Percentiles rank a stretch among this genome's conserved stretches.
Conservation (phyloP, 2,113 vertebrate species). For the Numenius arquata region DNA sequence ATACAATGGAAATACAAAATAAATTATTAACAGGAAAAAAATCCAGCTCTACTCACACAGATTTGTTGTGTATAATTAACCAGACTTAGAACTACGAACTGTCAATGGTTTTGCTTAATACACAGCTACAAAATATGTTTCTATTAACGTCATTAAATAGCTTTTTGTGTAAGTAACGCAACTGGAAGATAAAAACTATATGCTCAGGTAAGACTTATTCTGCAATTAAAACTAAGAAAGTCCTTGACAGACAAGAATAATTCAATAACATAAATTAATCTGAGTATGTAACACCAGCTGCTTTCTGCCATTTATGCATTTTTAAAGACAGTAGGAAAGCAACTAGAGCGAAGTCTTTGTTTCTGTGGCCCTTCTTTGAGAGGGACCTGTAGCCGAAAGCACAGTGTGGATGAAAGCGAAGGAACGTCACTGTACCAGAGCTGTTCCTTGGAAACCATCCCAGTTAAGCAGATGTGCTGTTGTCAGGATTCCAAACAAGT, state of each 20-base stretch:
- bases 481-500: slow-evolving; percentile 51
- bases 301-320: not conserved
- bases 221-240: not conserved
- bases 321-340: not conserved
- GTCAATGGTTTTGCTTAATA: not conserved
- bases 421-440: not conserved
- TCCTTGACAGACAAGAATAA: not conserved
- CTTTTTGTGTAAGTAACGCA: not conserved
- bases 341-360: not conserved
- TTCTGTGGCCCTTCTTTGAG: not conserved
- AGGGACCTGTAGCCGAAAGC: not conserved
- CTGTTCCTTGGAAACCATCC: not conserved
- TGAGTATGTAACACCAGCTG: not conserved
- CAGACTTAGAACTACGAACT: not conserved
- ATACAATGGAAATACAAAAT: not conserved
- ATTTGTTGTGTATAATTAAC: not conserved
- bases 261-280: not conserved
- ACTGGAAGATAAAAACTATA: not conserved
- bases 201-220: not conserved
- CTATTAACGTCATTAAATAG: not conserved
- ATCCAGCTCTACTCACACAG: not conserved
- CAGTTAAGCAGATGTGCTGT: slow-evolving; percentile 33
- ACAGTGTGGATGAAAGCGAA: not conserved
- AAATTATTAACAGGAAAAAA: not conserved
- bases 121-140: not conserved